Evolutionary conservation across 2,797 vertebrate genomes (phyloP), one percentile per base, ranked within the genome.

Genomic region (Macropodus opercularis): DNA sequence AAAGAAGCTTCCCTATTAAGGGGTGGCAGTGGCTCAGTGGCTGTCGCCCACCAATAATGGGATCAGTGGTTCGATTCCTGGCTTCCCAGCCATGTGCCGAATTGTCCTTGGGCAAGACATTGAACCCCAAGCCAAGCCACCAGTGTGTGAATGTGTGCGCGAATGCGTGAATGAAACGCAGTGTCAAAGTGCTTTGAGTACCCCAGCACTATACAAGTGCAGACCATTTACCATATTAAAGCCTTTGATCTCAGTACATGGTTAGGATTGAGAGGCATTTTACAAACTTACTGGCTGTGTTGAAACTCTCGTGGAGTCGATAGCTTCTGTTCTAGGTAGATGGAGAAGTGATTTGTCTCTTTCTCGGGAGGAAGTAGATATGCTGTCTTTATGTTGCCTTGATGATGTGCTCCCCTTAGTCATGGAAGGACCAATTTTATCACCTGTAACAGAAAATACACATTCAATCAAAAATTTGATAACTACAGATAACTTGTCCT

Each of bases 281-380:
- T 63, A 80, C 70, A 80, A 83, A 90, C 94, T 94, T 91, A 96
- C 95, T 44, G 81, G 63, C 68, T 89, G 88, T 29, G 79, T 6
- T 23, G 83, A 70, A 83, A 71, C 72, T 86, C 81, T 27, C 65
- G 84, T 23, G 48, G 59, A 58, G 83, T 90, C 87, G 54, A 72
- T 83, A 47, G 90, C 83, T 73, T 92, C 86, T 87, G 92, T 74
- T 85, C 81, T 89, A 26, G 89, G 91, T 64, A 93, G 92, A 90
- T 93, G 94, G 68, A 81, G 86, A 73, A 87, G 88, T 2, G 92
- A 94, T 86, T 90, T 89, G 78, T 94, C 91, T 90, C 91, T 94
- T 82, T 94, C 91, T 0, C 91, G 93, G 60, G 71, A 78, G 1
- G 84, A 83, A 64, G 78, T 48, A 43, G 79, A 68, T 63, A 51